Evolutionary conservation across 1,140 invertebrate species (phyloP), one percentile per base, ranked within the genome.

Genomic region (Campoletis sonorensis): DNA sequence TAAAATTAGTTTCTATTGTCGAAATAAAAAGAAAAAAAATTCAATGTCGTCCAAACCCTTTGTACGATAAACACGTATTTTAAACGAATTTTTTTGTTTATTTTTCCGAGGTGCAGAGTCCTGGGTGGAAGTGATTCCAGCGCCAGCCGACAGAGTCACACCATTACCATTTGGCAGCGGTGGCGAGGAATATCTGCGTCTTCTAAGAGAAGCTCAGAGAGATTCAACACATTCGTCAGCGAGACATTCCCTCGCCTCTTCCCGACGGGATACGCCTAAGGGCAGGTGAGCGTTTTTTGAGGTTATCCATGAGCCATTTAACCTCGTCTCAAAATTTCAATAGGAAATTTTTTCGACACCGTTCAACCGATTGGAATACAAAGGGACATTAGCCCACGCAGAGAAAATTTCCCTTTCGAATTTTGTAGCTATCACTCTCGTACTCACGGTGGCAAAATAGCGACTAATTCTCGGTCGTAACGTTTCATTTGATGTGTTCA

Each of bases 201-300:
- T 98, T 83, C 92, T 98, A 78, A 93, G 95, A 75, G 97, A 98
- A 91, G 97, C 97, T 0, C 97, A 98, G 92, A 91, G 96, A 21
- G 97, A 98, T 92, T 97, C 96, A 81, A 96, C 96, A 83, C 95
- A 96, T 86, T 97, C 96, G 4, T 97, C 96, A 16, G 96, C 96
- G 11, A 93, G 95, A 78, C 96, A 96, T 83, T 97, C 96, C 0
- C 87, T 96, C 30, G 96, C 96, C 5, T 97, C 96, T 79, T 97
- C 96, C n/a, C 92, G 95, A 61, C 94, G 95, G 87, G 94, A 93
- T 80, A 93, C 93, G 8, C 93, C 93, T 8, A 88, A 92, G 51
- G 93, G 93, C 82, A 93, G 92, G 92, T 92, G 84, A 88, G 83
- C 1, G 13, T 45, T 33, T 45, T 45, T 45, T n/a, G n/a, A n/a